Evolutionary conservation across 2,888 invertebrate genomes (phyloP), one percentile per base, ranked within the genome.

Genomic region (Cotesia congregata): DNA sequence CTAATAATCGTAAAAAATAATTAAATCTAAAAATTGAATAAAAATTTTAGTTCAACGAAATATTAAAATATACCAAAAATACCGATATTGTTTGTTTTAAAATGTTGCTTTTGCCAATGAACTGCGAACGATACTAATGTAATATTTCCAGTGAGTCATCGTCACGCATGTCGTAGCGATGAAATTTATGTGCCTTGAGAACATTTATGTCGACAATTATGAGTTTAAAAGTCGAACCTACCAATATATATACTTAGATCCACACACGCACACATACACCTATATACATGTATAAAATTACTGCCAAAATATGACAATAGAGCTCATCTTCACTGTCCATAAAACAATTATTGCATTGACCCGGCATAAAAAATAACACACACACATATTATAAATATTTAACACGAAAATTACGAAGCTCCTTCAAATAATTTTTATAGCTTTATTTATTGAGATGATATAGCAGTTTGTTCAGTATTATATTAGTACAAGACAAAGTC

Each of bases 191-290:
- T 62, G 67, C 17, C 67, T 72, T 17, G 15, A 30, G 40, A 76
- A 61, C 76, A 50, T 72, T 72, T 76, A 76, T 72, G 68, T 67
- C 72, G 76, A 76, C 72, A 64, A 76, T 76, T 76, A 76, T 76
- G 72, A 72, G 50, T 67, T 62, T 67, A 72, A 72, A 76, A 72
- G 76, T 76, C 15, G 72, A 61, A 65, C 17, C 17, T 15, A 71
- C 38, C 39, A n/a, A 17, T 73, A 9, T 68, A n/a, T 39, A 6
- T 50, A 67, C 64, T 72, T 30, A 50, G 65, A 30, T 4, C 30
- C 30, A 30, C 30, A 30, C 30, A 30, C 30, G 30, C 30, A 30
- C 30, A 30, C 30, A 30, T 30, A 30, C 30, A 30, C 3, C 30
- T 30, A 30, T 3, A 30, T 30, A 30, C 3, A 30, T 30, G 30